Conservation (phyloP, 2,888 invertebrate species). For the Drosophila pseudotakahashii region DNA sequence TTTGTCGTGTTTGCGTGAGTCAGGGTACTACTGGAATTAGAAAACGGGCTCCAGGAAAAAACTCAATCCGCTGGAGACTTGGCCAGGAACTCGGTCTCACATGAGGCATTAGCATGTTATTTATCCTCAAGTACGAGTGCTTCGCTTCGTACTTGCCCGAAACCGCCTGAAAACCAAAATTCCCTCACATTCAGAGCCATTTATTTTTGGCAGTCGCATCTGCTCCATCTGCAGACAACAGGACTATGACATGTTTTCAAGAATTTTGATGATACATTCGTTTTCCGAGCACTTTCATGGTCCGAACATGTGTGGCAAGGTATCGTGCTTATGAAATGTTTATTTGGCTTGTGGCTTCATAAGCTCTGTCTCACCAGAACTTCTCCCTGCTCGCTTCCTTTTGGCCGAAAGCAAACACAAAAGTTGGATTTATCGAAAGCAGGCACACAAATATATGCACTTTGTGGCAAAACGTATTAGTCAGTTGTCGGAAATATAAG, state of each 20-base stretch:
- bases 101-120: constrained; percentile 51
- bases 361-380: not conserved
- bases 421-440: not conserved
- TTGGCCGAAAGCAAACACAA: not conserved
- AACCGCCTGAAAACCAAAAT: constrained; percentile 1
- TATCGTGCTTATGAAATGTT: constrained; percentile 1
- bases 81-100: constrained; percentile 30
- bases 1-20: constrained; percentile 50
- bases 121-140: constrained; percentile 28
- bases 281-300: constrained; percentile 23
- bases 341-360: not conserved
- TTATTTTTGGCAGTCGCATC: constrained; percentile 45
- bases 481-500: not conserved
- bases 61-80: constrained; percentile 21
- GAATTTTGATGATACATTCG: constrained; percentile 44
- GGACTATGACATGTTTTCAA: constrained; percentile 40
- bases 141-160: not conserved
- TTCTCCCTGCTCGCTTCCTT: not conserved
- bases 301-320: constrained; percentile 30
- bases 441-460: not conserved
- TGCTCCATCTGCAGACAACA: constrained; percentile 36
- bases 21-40: constrained; percentile 13
- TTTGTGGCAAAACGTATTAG: no score
- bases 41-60: constrained; percentile 5
- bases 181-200: constrained; percentile 22